Evolutionary conservation across 2,797 vertebrate species (phyloP), one percentile per base, ranked within the genome.

Genomic region (Florisuga fusca): DNA sequence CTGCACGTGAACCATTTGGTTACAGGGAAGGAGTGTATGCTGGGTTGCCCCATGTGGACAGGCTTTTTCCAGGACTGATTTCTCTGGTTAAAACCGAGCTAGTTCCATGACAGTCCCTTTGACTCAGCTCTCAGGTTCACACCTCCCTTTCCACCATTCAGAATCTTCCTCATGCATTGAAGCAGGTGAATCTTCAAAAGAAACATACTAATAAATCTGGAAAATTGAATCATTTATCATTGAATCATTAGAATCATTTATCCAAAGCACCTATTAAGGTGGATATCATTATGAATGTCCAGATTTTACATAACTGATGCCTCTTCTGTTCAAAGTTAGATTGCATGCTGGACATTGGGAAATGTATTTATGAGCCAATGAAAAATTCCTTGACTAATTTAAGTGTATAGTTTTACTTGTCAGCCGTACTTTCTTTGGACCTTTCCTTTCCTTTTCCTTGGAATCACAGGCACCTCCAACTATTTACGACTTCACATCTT

Each of bases 401-500:
- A 4, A 58, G 29, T 41, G 45, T 77, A 64, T 87, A 23, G 14
- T 72, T 92, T 80, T 46, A 72, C 71, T 71, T 81, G 25, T 83
- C 58, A 90, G 72, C 25, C 58, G 72, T 2, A 3, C 18, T 85
- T 89, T 92, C n/a, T 68, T 92, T 80, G 66, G 51, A 89, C 74
- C 46, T 66, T 55, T 79, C 15, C 16, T 87, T 22, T 89, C 18
- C 19, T 87, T 22, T 89, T 87, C 64, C 64, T 79, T 78, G 68
- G 46, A 91, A 85, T 72, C 38, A 81, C 51, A 96, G 25, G 27
- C 66, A 91, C 55, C 66, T 89, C 73, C 66, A 68, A 68, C 84
- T 90, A 85, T 83, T 94, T 82, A 62, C 66, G 81, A 68, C 27
- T 89, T 92, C 46, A 75, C 34, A 78, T 45, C 58, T 75, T 83